These are phyloP conservation scores for Uria lomvia DNA, from an alignment of 2,113 vertebrate genomes.

Conservation along the genomic window DNA sequence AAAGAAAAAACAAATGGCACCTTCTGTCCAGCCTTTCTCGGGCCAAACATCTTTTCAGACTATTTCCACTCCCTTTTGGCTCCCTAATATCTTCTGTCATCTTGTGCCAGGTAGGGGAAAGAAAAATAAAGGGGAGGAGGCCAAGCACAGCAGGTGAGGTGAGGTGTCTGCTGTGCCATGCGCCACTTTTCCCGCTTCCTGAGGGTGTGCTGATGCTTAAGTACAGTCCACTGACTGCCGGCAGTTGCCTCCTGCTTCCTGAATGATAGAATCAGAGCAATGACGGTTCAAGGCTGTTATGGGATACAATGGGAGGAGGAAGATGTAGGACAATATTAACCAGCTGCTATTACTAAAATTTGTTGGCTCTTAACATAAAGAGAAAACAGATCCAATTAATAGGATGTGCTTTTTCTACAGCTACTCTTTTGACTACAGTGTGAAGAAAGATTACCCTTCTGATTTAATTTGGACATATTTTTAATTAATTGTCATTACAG, in stretches of 20 bases:
- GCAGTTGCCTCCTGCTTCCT: constrained; percentile 48
- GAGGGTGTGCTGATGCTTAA: neutral
- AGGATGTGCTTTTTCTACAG: neutral
- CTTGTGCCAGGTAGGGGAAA: constrained; percentile 15
- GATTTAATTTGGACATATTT: neutral
- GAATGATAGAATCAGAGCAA: constrained; percentile 17
- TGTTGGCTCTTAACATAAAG: neutral
- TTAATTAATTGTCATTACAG: neutral
- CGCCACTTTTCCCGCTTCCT: neutral
- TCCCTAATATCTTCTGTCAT: neutral
- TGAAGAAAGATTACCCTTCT: neutral
- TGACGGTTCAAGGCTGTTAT: constrained; percentile 20
- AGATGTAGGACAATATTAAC: constrained; percentile 2
- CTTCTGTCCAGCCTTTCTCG: neutral
- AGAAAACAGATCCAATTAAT: neutral
- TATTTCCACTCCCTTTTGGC: neutral
- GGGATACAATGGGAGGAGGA: constrained; percentile 27
- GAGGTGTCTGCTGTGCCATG: constrained; percentile 20
- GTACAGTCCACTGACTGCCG: neutral
- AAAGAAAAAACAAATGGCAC: neutral
- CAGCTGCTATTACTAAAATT: neutral
- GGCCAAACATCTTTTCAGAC: neutral
- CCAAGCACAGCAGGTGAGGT: constrained; percentile 31
- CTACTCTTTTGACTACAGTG: neutral
- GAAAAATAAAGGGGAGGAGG: neutral